A percentile compares a stretch with the other conserved stretches of the same genome.
phyloP scores from a whole-genome alignment of 2,113 vertebrate species.

The Alexandromys fortis region DNA sequence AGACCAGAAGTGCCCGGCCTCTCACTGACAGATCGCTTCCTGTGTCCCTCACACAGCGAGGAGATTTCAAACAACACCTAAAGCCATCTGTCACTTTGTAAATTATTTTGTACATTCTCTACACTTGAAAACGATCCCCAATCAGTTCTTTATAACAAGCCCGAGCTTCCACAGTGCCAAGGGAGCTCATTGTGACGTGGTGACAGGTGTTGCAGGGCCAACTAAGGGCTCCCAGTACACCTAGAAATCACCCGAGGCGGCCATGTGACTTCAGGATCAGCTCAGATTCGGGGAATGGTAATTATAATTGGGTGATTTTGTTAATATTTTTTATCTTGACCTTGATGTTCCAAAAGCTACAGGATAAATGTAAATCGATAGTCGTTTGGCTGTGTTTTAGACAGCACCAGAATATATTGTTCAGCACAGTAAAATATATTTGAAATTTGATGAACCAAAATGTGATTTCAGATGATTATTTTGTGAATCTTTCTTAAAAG shows the following conservation, averaged over 20 bases:
- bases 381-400: conserved; percentile 85
- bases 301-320: conserved; percentile 62
- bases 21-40: not conserved
- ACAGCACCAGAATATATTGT: conserved; percentile 79
- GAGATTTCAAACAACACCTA: not conserved
- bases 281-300: not conserved
- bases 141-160: conserved; percentile 23
- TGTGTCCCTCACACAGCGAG: not conserved
- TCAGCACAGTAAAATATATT: conserved; percentile 69
- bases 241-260: not conserved
- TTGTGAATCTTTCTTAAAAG: conserved; percentile 80
- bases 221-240: conserved; percentile 65
- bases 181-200: not conserved
- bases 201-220: not conserved
- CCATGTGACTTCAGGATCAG: not conserved
- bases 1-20: not conserved
- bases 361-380: conserved; percentile 59
- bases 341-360: conserved; percentile 78
- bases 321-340: conserved; percentile 74
- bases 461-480: conserved; percentile 74
- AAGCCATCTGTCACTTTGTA: conserved; percentile 22
- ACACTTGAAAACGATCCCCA: not conserved
- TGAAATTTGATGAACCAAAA: conserved; percentile 68
- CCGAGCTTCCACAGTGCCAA: not conserved
- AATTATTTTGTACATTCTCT: conserved; percentile 14